These are phyloP conservation scores for Gonatopus flavifemur DNA, from an alignment of 1,140 invertebrate species.

Conservation along the genomic window DNA sequence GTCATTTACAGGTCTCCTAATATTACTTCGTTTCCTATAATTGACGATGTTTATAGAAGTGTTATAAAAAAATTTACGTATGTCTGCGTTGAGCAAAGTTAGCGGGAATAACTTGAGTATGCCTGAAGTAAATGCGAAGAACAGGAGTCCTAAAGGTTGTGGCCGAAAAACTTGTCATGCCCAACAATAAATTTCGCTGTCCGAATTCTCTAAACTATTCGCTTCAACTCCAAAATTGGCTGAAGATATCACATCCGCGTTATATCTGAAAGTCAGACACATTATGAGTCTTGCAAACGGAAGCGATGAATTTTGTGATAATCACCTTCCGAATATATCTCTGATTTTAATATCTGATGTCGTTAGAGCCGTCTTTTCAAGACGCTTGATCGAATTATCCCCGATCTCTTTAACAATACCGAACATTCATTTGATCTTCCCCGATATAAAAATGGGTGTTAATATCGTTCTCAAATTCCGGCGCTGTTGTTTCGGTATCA, in stretches of 20 bases:
- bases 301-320: too few relatives aligned
- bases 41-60: constrained; percentile 19
- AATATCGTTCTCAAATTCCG: constrained; percentile 56
- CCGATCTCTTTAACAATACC: constrained; percentile 51
- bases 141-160: constrained; percentile 15
- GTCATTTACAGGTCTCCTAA: constrained; percentile 26
- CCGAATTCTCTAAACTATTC: constrained; percentile 34
- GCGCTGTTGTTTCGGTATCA: constrained; percentile 55
- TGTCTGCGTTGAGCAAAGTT: constrained; percentile 13
- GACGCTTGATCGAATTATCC: constrained; percentile 36
- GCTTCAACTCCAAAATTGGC: constrained; percentile 40
- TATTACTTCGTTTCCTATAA: constrained; percentile 16
- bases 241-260: constrained; percentile 39
- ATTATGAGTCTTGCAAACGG: too few relatives aligned
- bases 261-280: too few relatives aligned
- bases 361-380: constrained; percentile 26
- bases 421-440: constrained; percentile 63
- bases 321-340: constrained; percentile 56
- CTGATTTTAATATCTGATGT: constrained; percentile 40
- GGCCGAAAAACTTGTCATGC: constrained; percentile 36
- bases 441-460: constrained; percentile 61
- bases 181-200: constrained; percentile 38
- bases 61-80: constrained; percentile 29
- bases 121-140: constrained; percentile 26
- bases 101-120: constrained; percentile 26